Evolutionary conservation across 2,797 vertebrate genomes (phyloP).

Genomic region (Heteromormyrus szaboi): DNA sequence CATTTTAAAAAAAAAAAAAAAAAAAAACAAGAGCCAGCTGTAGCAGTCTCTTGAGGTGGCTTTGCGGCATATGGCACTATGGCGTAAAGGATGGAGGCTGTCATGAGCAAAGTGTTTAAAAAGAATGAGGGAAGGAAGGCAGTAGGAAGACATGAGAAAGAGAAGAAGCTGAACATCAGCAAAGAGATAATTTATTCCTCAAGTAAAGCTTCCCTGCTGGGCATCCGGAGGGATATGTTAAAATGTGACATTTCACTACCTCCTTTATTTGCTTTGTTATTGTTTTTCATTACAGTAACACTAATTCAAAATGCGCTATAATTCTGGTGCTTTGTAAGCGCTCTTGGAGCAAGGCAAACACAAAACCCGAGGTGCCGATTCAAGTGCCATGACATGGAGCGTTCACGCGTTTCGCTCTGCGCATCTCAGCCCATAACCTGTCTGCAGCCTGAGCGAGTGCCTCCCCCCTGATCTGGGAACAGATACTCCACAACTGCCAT

Average conservation of each 20-base stretch:
- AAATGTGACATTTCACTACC: constrained; percentile 7
- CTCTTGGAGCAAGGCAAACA: not conserved
- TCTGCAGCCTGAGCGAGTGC: not conserved
- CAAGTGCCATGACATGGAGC: not conserved
- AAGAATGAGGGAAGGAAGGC: constrained; percentile 29
- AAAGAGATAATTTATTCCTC: constrained; percentile 57
- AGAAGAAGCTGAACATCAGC: constrained; percentile 59
- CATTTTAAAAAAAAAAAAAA: not conserved
- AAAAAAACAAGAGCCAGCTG: constrained; percentile 61
- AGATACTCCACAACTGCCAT: not conserved
- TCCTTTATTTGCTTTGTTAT: not conserved
- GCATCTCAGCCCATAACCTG: constrained; percentile 14
- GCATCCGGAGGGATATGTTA: constrained; percentile 20
- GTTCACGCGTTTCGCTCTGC: not conserved
- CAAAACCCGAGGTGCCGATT: not conserved
- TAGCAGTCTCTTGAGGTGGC: constrained; percentile 59
- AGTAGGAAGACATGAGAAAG: constrained; percentile 40
- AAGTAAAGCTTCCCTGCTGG: constrained; percentile 37
- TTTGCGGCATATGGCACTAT: constrained; percentile 62
- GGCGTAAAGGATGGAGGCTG: constrained; percentile 70
- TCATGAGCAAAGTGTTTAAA: constrained; percentile 66
- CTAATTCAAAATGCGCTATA: not conserved
- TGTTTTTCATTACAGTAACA: constrained; percentile 4
- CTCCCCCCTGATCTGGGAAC: not conserved
- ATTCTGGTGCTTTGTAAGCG: not conserved